phyloP scores from a whole-genome alignment of 2,797 vertebrate species.

The Catharus ustulatus region DNA sequence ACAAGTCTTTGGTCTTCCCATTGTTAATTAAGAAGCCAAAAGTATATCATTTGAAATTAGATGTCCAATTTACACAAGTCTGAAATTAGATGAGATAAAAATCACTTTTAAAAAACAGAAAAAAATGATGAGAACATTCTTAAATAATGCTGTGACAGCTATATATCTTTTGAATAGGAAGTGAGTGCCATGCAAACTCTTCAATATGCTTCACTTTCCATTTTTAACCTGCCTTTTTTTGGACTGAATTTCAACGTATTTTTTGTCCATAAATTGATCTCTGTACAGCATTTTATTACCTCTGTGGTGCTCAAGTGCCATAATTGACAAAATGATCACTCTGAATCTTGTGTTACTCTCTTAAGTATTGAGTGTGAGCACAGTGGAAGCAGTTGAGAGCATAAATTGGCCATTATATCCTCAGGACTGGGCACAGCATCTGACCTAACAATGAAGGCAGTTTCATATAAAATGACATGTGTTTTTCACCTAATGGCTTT shows the following conservation, averaged over 20 bases:
- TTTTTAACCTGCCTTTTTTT: neutral
- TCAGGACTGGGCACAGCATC: neutral
- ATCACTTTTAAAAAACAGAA: neutral
- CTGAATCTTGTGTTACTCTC: neutral
- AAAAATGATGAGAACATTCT: neutral
- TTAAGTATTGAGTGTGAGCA: neutral
- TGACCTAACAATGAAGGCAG: neutral
- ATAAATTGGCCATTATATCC: neutral
- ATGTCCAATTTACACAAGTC: neutral
- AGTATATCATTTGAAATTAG: neutral
- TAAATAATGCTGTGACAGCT: neutral
- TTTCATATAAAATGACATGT: neutral
- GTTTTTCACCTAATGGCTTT: neutral
- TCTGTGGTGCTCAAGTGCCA: neutral
- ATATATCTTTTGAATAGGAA: neutral
- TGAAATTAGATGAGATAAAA: neutral
- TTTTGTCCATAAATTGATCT: neutral
- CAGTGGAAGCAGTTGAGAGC: neutral
- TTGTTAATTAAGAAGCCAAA: neutral
- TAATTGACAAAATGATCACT: neutral
- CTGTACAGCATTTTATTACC: neutral
- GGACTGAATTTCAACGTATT: neutral
- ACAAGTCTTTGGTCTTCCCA: neutral
- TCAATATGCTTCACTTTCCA: neutral
- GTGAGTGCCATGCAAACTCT: neutral